phyloP scores from a whole-genome alignment of 2,113 vertebrate genomes.

The Epinephelus fuscoguttatus region DNA sequence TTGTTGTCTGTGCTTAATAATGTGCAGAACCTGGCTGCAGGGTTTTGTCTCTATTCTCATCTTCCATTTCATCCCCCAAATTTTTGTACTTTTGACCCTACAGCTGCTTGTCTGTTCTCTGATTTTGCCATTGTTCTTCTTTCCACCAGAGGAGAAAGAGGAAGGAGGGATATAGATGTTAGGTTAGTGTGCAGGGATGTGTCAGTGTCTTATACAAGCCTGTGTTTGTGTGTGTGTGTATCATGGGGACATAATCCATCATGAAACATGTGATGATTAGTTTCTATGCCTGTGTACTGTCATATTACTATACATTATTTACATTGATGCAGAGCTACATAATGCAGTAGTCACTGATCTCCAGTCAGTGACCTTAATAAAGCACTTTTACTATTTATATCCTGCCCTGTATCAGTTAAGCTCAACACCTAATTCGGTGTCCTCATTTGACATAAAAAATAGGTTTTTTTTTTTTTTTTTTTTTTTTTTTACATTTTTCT shows the following conservation, averaged over 20 bases:
- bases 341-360: neutral
- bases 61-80: slow-evolving; percentile 3
- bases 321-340: neutral
- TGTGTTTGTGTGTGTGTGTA: neutral
- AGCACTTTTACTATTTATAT: neutral
- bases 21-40: neutral
- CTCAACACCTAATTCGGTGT: neutral
- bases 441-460: neutral
- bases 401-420: neutral
- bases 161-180: slow-evolving; percentile 51
- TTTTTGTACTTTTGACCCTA: slow-evolving; percentile 25
- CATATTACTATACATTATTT: neutral
- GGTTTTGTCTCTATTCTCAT: slow-evolving; percentile 12
- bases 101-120: slow-evolving; percentile 36
- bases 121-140: slow-evolving; percentile 50
- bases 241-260: neutral
- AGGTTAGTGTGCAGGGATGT: slow-evolving; percentile 40
- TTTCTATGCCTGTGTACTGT: neutral
- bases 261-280: neutral
- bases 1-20: slow-evolving; percentile 22
- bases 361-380: neutral
- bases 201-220: slow-evolving; percentile 46
- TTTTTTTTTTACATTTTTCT: no score
- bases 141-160: slow-evolving; percentile 61
- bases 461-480: neutral